Base-by-base conservation (phyloP, 2,797 vertebrate genomes). In the Lagodon rhomboides region DNA sequence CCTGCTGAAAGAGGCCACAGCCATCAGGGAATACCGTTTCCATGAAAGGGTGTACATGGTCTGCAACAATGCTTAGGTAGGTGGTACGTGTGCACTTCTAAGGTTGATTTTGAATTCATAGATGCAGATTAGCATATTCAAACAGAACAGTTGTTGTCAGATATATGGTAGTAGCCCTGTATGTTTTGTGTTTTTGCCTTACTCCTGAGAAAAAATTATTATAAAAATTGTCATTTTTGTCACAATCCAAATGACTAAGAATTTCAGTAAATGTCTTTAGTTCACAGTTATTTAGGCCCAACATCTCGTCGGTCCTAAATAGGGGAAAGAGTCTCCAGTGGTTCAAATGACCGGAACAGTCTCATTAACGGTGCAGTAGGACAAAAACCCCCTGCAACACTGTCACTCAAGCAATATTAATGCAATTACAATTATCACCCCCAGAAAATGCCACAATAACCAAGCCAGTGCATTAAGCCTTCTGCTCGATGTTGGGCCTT, bases 341-440 rank as follows among this genome's bases (percentile, higher is more conserved):
- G 76, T 75, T 84, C 49, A 70, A 76, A 80, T 62, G 73, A 83
- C 65, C 44, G 18, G 46, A 90, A 86, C 68, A 71, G 81, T 75
- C 86, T 82, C 73, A 89, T 91, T 87, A 87, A 83, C 25, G 34
- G 75, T 85, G 82, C 77, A 91, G 46, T 79, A 66, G 73, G 78
- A 89, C 83, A 85, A 73, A 91, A 88, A 89, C 76, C 80, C 77
- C 79, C 88, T 72, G 76, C 85, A 85, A 81, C 86, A 68, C 72
- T 73, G 53, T 65, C 74, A 77, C 30, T 85, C 72, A 87, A 89
- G 87, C 89, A 84, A 75, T 55, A 70, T 73, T 94, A 92, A 92
- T 91, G 63, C 77, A 90, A 89, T 91, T 87, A 82, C 80, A 89
- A 88, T 85, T 68, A 87, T 85, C 81, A 82, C 84, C 77, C 81